Base-by-base conservation (phyloP, 2,113 vertebrate genomes). In the Corynorhinus townsendii region DNA sequence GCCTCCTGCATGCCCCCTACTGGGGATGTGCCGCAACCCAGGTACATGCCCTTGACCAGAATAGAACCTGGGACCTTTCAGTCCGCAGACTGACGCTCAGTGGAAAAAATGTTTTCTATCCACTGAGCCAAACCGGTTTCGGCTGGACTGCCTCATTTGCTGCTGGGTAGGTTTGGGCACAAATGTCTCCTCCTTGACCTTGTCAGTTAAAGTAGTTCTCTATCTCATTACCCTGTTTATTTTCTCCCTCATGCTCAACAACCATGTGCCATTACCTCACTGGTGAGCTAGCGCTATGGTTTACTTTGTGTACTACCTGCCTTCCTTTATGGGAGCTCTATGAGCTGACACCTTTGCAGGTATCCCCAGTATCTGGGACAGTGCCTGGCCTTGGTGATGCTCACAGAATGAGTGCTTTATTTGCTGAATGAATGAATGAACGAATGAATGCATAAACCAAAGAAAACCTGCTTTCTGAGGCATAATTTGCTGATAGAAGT, bases 251-350 rank as follows among this genome's bases (percentile, higher is more conserved):
- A 28, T 3, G 6, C 30, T 8, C 73, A 28, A 8, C 2, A 3
- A 3, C 64, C 11, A 8, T 1, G 10, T 16, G 20, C 4, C 0
- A 38, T 26, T 5, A 38, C 14, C 38, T 33, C 26, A 26, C 16
- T 10, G 4, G 45, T 52, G 59, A 77, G 10, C 56, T 19, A 35
- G 10, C 38, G 56, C 59, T 49, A 0, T 0, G 69, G 77, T 73
- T 86, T 38, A 19, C n/a, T 62, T 73, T 28, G 22, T 0, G 10
- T 6, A 14, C 16, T 19, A 28, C 26, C 24, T 69, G 24, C 20
- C 52, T 68, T 66, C 16, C 2, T 11, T 19, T 15, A 9, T 2
- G 1, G 35, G 64, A 49, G 38, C 17, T 14, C 75, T 28, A 1
- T 15, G 43, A 47, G 15, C 35, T 15, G 26, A 45, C 7, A 22